Evolutionary conservation across 2,888 invertebrate genomes (phyloP).

Genomic region (Xylota sylvarum): DNA sequence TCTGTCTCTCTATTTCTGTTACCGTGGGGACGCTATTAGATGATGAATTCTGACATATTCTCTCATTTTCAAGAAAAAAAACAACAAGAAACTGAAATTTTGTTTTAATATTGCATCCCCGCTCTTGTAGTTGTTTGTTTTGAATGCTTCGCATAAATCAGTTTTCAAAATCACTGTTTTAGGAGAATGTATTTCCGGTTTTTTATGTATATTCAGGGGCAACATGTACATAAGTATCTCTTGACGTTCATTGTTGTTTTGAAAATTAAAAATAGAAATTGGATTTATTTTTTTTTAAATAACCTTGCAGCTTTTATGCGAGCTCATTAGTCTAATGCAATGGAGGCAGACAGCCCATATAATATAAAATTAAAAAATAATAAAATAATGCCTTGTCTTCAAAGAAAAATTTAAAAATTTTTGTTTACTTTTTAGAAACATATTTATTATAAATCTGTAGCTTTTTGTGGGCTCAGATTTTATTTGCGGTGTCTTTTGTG

Average conservation of each 20-base stretch:
- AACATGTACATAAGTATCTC: constrained; percentile 1
- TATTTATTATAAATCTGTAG: too few relatives aligned
- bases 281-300: not conserved
- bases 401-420: not conserved
- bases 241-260: not conserved
- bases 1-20: constrained; percentile 41
- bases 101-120: constrained; percentile 34
- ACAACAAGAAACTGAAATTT: not conserved
- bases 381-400: not conserved
- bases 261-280: not conserved
- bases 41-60: constrained; percentile 64
- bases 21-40: constrained; percentile 33
- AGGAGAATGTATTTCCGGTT: constrained; percentile 25
- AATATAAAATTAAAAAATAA: not conserved
- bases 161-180: constrained; percentile 1
- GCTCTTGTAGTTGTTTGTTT: constrained; percentile 20
- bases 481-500: too few relatives aligned
- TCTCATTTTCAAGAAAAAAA: not conserved
- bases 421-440: not conserved
- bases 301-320: not conserved
- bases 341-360: not conserved
- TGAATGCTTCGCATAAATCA: constrained; percentile 43
- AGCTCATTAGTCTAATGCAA: not conserved
- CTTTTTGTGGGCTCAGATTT: too few relatives aligned
- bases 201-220: not conserved